phyloP scores from a whole-genome alignment of 2,113 vertebrate genomes.

The Hippocampus guttulatus region DNA sequence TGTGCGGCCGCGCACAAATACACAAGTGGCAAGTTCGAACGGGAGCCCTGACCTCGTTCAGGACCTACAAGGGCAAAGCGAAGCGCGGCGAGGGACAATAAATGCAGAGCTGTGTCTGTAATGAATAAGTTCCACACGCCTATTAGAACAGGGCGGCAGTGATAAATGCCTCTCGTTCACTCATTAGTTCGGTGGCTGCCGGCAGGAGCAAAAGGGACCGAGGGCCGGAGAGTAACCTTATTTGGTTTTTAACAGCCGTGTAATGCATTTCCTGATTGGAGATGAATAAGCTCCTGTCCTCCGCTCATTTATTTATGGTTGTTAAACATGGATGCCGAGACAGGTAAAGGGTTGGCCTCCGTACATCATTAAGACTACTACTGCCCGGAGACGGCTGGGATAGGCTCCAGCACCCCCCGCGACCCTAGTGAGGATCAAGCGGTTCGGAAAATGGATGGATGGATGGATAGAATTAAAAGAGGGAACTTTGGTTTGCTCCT shows the following conservation, averaged over 20 bases:
- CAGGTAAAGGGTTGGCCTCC: not conserved
- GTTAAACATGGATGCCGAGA: constrained; percentile 43
- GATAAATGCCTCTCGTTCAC: constrained; percentile 71
- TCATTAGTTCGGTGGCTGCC: constrained; percentile 64
- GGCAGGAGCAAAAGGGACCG: constrained; percentile 23
- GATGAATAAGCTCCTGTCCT: constrained; percentile 61
- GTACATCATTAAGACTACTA: too few species aligned
- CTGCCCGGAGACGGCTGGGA: too few species aligned
- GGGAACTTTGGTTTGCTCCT: not conserved
- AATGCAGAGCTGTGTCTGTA: constrained; percentile 52
- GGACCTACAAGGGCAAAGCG: constrained; percentile 33
- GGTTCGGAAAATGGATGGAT: too few species aligned
- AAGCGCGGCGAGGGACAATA: constrained; percentile 22
- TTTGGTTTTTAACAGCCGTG: constrained; percentile 63
- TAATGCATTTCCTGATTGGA: constrained; percentile 63
- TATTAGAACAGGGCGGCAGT: constrained; percentile 58
- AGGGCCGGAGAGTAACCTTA: constrained; percentile 46
- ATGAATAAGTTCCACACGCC: constrained; percentile 69
- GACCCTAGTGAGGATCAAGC: too few species aligned
- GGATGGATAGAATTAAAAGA: too few species aligned
- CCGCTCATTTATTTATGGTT: constrained; percentile 46
- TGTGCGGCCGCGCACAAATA: constrained; percentile 1
- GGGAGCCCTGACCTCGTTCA: constrained; percentile 21
- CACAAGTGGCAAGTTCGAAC: constrained; percentile 15
- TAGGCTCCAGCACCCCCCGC: too few species aligned